Base-by-base conservation (phyloP, 1,140 invertebrate species). In the Papilio polyxenes region DNA sequence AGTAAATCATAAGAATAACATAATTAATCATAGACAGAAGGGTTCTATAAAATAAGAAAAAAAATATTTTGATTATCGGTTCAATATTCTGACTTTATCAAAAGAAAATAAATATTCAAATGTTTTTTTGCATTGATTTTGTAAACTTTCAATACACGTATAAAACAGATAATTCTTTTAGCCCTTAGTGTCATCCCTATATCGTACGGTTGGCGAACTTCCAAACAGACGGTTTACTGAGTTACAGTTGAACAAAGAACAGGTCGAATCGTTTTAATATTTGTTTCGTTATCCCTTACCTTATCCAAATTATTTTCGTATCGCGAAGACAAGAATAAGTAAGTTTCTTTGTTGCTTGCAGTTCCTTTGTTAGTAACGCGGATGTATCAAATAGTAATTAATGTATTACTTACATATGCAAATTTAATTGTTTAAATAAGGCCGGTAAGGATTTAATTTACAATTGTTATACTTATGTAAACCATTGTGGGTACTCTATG, bases 211-310 rank as follows among this genome's bases (percentile, higher is more conserved):
- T 77, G 75, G 75, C 75, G 75, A 77, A 56, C 49, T 51, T 77
- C 75, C 75, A 77, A 77, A 77, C 75, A 31, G n/a, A 77, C 75
- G 75, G 75, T 77, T 53, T 51, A 49, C 44, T 53, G 75, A 77
- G 44, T 53, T 53, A 20, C 75, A 51, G 23, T 37, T 10, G 75
- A 77, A 77, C 75, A 77, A 77, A 77, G 75, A 37, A 77, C 11
- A 51, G 75, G 23, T 53, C 75, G 49, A 51, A 76, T 37, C 75
- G 23, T 77, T 77, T 77, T 56, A 53, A 77, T 77, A 77, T 77
- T 77, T 23, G 48, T 37, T 56, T 53, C 75, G 20, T 77, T 37
- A 53, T 76, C 48, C 75, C 48, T 53, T 77, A 77, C 44, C 49
- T 31, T 53, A 53, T 77, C 7, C 44, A 77, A 53, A 49, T 20